Evolutionary conservation across 2,113 vertebrate genomes (phyloP).

Genomic region (Cephalopholis sonnerati): DNA sequence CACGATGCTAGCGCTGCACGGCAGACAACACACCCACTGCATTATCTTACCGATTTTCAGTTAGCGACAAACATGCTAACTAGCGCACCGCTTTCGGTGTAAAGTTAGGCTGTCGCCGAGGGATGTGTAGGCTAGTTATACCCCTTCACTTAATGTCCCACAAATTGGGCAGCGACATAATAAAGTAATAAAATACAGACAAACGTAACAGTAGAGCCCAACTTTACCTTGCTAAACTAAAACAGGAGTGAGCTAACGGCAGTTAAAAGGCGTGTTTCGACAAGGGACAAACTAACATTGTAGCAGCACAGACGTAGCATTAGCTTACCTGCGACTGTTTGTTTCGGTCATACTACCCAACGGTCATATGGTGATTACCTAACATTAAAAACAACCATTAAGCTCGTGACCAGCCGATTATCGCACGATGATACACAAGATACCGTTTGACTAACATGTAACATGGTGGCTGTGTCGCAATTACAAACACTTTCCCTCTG

Average conservation of each 20-base stretch:
- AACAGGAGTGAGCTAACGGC: too few relatives aligned
- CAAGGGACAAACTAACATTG: background rate
- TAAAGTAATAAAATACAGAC: background rate
- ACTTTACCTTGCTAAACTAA: too few relatives aligned
- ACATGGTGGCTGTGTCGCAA: background rate
- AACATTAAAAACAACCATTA: background rate
- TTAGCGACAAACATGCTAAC: background rate
- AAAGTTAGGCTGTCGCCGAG: background rate
- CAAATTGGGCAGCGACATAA: background rate
- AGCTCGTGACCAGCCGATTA: too few relatives aligned
- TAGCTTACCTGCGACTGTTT: background rate
- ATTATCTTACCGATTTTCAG: background rate
- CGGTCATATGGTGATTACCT: too few relatives aligned
- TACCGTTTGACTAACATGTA: background rate
- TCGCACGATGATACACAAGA: too few relatives aligned
- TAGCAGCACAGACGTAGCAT: background rate
- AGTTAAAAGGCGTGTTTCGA: background rate
- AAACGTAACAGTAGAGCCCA: background rate
- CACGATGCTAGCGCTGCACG: background rate
- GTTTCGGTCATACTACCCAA: background rate
- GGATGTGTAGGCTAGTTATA: too few relatives aligned
- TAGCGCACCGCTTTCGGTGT: background rate
- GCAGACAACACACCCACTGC: rapidly evolving
- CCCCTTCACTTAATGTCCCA: background rate
- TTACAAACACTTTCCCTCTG: too few relatives aligned